Evolutionary conservation across 2,888 invertebrate species (phyloP).

Genomic region (Graphium colonna): DNA sequence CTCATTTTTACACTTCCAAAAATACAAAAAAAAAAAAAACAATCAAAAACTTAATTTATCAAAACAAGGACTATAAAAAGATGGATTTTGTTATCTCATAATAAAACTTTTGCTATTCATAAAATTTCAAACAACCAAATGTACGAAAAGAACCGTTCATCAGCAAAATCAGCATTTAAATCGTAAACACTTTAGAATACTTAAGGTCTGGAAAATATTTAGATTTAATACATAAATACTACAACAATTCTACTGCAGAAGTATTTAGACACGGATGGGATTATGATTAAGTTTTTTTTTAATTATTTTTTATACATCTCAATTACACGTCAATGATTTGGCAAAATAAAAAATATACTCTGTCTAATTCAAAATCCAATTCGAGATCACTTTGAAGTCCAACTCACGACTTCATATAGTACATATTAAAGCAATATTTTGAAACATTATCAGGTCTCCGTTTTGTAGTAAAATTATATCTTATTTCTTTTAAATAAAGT

Average conservation of each 20-base stretch:
- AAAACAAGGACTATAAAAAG: constrained; percentile 23
- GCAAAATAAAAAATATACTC: constrained; percentile 36
- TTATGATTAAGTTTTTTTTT: constrained; percentile 2
- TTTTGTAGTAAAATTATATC: constrained; percentile 27
- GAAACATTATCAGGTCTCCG: constrained; percentile 60
- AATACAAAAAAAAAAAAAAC: constrained; percentile 44
- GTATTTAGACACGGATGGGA: constrained; percentile 1
- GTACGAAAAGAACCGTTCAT: too few species aligned
- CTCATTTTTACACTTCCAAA: constrained; percentile 47
- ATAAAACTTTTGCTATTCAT: neutral
- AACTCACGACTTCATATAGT: constrained; percentile 64
- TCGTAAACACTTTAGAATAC: neutral
- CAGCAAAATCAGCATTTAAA: too few species aligned
- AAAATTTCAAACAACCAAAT: neutral
- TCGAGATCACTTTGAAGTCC: constrained; percentile 73
- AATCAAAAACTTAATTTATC: constrained; percentile 18
- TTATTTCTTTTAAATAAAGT: constrained; percentile 22
- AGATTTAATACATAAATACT: too few species aligned
- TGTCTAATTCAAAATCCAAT: constrained; percentile 59
- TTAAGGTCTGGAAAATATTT: neutral
- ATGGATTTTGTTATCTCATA: constrained; percentile 18
- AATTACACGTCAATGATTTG: constrained; percentile 14
- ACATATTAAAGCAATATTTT: constrained; percentile 65
- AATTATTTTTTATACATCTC: neutral
- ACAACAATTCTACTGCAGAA: neutral